Conservation (phyloP, 2,113 vertebrate genomes). For the Cairina moschata region DNA sequence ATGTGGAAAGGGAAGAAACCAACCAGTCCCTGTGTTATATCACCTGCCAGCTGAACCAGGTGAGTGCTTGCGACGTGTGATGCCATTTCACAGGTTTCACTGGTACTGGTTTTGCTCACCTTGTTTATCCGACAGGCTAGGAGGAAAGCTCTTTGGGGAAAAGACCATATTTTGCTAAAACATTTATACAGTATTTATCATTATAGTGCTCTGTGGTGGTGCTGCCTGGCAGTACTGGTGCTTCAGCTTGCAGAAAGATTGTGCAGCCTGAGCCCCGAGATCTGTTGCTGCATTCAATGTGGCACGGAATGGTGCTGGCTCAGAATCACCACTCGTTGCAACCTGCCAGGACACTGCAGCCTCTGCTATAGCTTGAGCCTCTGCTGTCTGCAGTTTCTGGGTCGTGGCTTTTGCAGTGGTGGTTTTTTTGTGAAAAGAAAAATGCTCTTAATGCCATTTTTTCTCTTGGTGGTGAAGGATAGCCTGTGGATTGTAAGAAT, state of each 20-base stretch:
- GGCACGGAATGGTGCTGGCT: neutral
- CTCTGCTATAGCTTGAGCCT: neutral
- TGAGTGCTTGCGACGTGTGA: conserved; percentile 33
- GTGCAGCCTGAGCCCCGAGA: neutral
- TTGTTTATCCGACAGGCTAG: neutral
- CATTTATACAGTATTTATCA: neutral
- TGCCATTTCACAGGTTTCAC: neutral
- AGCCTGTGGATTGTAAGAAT: neutral
- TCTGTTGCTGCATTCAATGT: neutral
- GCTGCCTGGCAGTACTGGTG: neutral
- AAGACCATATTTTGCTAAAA: neutral
- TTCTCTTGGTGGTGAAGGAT: neutral
- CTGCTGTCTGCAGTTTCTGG: neutral
- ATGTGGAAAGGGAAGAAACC: conserved; percentile 82
- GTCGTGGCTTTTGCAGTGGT: neutral
- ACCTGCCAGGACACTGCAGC: neutral
- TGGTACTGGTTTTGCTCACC: neutral
- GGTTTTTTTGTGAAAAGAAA: neutral
- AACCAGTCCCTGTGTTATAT: conserved; percentile 85
- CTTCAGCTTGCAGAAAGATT: neutral
- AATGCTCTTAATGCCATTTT: neutral
- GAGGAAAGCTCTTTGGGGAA: neutral
- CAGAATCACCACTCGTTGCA: neutral
- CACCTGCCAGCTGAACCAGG: conserved; percentile 90
- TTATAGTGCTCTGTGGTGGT: neutral